Evolutionary conservation across 2,888 invertebrate species (phyloP), one percentile per base, ranked within the genome.

Genomic region (Folsomia manolachei): DNA sequence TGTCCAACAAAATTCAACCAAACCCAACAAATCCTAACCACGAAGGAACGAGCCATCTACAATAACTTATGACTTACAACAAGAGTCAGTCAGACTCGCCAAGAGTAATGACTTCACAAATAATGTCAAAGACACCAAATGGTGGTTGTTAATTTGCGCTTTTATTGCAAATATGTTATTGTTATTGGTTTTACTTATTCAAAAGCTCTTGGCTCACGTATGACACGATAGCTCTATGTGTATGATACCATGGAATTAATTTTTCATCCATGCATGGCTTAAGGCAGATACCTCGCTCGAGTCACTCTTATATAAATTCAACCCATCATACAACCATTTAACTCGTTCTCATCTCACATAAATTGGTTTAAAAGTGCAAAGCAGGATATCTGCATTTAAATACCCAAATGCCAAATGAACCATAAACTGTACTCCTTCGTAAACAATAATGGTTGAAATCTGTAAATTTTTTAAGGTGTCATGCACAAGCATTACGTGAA

Each of bases 111-210:
- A 21, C 56, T 56, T 18, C 18, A 56, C 56, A 56, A 56, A 56
- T 56, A 56, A 56, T 56, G 56, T 56, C 56, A 56, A 56, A 56
- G 56, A 56, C 56, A 14, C 56, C 56, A 56, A 56, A 56, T 56
- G 56, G 56, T 21, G 18, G 56, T 21, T 56, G 56, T 56, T 56
- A 56, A 56, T 56, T 56, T 56, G 56, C 21, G 56, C 56, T 56
- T 56, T 56, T 56, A 56, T 56, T 56, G 56, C 56, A 21, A 56
- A 56, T 56, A 56, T 56, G 56, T 56, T 56, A 56, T 56, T 56
- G 56, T 56, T 56, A 56, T 56, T 56, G 21, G 56, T 56, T 21
- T 56, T 21, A 56, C 56, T 56, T 56, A 19, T 39, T 39, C 39
- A 39, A 39, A 39, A 39, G 39, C 39, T 39, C 39, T 39, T 14